phyloP scores from a whole-genome alignment of 2,888 invertebrate species.

The Odontothrips loti region DNA sequence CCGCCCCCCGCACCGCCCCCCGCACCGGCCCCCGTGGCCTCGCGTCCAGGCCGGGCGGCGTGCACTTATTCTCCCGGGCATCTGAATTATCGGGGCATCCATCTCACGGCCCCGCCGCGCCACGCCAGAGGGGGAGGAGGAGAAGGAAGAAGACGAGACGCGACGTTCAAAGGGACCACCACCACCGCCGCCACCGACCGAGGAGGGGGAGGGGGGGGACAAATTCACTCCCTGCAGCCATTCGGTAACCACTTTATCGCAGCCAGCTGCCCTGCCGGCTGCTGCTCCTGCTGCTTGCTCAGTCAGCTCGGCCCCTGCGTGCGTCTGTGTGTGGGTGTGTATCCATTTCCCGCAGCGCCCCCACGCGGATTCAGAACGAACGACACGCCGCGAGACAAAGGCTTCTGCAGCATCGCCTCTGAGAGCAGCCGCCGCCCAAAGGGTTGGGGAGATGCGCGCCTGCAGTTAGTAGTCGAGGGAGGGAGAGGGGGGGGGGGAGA shows the following conservation, averaged over 20 bases:
- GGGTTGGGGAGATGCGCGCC: too few relatives aligned
- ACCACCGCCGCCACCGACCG: neutral
- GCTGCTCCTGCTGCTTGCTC: neutral
- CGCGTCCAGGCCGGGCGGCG: neutral
- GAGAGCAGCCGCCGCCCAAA: too few relatives aligned
- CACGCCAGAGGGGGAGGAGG: neutral
- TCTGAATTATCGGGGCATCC: conserved; percentile 11
- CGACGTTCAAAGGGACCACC: neutral
- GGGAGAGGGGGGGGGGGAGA: too few relatives aligned
- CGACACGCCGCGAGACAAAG: too few relatives aligned
- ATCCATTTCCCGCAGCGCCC: too few relatives aligned
- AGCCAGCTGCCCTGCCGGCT: neutral
- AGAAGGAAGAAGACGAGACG: too few relatives aligned
- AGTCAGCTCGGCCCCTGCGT: too few relatives aligned
- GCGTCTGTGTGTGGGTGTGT: too few relatives aligned
- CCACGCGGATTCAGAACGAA: too few relatives aligned
- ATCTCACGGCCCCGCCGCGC: neutral
- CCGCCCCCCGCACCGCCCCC: neutral
- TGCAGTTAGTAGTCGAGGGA: too few relatives aligned
- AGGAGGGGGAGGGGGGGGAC: neutral
- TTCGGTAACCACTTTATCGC: conserved; percentile 19
- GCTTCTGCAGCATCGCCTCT: too few relatives aligned
- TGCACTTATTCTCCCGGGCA: neutral
- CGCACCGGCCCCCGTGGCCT: too few relatives aligned
- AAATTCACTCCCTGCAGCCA: conserved; percentile 11